Base-by-base conservation (phyloP, 2,113 vertebrate genomes). In the Nansenia antarctica region DNA sequence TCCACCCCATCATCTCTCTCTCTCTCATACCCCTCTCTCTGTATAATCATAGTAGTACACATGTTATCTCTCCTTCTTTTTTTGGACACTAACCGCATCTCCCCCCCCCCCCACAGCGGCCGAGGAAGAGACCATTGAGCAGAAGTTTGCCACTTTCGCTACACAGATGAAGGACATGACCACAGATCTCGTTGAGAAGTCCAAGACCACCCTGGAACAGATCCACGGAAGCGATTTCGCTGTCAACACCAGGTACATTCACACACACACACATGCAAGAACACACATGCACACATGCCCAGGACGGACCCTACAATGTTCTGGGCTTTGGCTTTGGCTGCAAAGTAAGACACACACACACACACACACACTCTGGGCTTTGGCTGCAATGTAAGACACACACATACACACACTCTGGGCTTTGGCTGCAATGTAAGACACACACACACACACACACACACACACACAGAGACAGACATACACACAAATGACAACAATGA, bases 81-180 rank as follows among this genome's bases (percentile, higher is more conserved):
- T 29, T 27, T 59, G 35, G 22, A 14, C 7, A 34, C 30, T 26
- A 26, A 47, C 4, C 15, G 24, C 31, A 9, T 18, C 20, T 22
- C 15, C 1, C 0, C 0, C 5, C 5, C 26, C 24, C 29, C 22
- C 14, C 0, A 12, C 83, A 93, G 91, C 90, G 66, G 92, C 92
- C 12, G 73, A 87, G 73, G 86, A 90, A 0, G 77, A 62, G 0
- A 66, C 72, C 18, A 0, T 89, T 0, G 18, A 78, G 15, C 1
- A 85, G 1, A 78, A 0, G 9, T 73, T 92, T 0, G 0, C 5
- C 15, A 20, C 0, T 0, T 73, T 91, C 14, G 59, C 76, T 0
- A 12, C 52, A 0, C 70, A 74, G 1, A 0, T 93, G 12, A 3
- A 58, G 8, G 72, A 74, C 0, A 88, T 78, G 42, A 58, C 82